Percentiles rank a stretch among this genome's conserved stretches.
Evolutionary conservation across 2,888 invertebrate species (phyloP).

Genomic region (Epistrophe eligans): DNA sequence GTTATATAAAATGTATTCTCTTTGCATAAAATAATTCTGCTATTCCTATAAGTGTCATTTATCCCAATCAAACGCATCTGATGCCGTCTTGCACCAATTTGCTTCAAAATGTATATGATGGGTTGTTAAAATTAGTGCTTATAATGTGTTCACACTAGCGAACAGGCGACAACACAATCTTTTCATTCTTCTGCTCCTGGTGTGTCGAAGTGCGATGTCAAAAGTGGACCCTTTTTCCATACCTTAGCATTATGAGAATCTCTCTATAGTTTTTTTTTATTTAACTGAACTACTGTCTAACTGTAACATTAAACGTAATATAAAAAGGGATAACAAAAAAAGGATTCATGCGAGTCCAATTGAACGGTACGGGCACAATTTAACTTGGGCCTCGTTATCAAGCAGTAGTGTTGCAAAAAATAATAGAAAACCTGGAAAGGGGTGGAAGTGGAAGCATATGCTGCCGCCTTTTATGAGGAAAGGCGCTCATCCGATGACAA

Average conservation of each 20-base stretch:
- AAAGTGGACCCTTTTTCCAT: conserved; percentile 57
- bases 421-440: conserved; percentile 41
- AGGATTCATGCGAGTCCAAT: conserved; percentile 76
- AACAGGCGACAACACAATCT: conserved; percentile 55
- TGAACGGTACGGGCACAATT: conserved; percentile 45
- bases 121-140: conserved; percentile 71
- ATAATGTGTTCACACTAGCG: conserved; percentile 73
- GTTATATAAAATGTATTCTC: neutral
- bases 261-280: conserved; percentile 29
- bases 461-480: conserved; percentile 56
- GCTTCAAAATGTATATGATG: conserved; percentile 60
- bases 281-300: conserved; percentile 48
- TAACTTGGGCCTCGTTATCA: conserved; percentile 33
- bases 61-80: conserved; percentile 74
- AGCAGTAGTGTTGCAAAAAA: conserved; percentile 47
- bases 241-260: neutral
- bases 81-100: conserved; percentile 63
- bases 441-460: conserved; percentile 74
- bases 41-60: conserved; percentile 71
- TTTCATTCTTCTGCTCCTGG: conserved; percentile 59
- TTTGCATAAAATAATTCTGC: conserved; percentile 46
- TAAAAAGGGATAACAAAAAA: conserved; percentile 68
- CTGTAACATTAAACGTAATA: conserved; percentile 60
- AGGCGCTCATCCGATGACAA: conserved; percentile 69
- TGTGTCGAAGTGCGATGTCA: conserved; percentile 67